phyloP scores from a whole-genome alignment of 2,113 vertebrate species.

The Elaphurus davidianus region DNA sequence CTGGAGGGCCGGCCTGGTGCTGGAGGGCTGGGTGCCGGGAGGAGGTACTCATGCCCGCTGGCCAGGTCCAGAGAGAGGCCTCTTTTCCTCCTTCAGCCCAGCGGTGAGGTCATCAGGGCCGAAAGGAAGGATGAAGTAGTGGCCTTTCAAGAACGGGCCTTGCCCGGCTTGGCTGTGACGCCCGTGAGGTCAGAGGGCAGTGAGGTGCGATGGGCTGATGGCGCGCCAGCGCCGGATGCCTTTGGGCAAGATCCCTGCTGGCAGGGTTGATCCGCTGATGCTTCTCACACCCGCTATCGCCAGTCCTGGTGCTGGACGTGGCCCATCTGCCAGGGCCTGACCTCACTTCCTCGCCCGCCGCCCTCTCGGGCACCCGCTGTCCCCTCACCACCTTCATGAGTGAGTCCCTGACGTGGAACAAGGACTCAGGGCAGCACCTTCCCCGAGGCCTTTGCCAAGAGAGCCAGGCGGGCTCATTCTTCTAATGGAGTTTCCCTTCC shows the following conservation, averaged over 20 bases:
- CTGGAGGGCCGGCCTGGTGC: not conserved
- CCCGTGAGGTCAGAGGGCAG: not conserved
- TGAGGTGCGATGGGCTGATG: not conserved
- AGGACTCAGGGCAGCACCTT: not conserved
- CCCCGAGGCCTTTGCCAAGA: not conserved
- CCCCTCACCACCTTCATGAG: not conserved
- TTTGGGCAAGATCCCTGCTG: rapidly evolving
- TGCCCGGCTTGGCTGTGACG: rapidly evolving
- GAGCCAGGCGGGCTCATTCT: not conserved
- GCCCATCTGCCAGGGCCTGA: not conserved
- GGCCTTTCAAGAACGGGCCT: not conserved
- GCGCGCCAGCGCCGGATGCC: rapidly evolving
- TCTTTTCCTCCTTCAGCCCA: not conserved
- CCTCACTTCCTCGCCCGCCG: rapidly evolving
- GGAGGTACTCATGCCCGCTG: not conserved
- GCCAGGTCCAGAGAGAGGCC: not conserved
- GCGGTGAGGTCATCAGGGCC: too few relatives aligned
- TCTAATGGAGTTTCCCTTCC: not conserved
- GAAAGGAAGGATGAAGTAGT: rapidly evolving
- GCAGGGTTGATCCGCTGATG: not conserved
- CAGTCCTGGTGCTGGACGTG: not conserved
- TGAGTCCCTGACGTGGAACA: too few relatives aligned
- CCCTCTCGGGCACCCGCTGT: not conserved
- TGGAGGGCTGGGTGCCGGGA: not conserved
- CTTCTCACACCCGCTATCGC: not conserved